phyloP scores from a whole-genome alignment of 2,888 invertebrate genomes.

The Idaea dimidiata region DNA sequence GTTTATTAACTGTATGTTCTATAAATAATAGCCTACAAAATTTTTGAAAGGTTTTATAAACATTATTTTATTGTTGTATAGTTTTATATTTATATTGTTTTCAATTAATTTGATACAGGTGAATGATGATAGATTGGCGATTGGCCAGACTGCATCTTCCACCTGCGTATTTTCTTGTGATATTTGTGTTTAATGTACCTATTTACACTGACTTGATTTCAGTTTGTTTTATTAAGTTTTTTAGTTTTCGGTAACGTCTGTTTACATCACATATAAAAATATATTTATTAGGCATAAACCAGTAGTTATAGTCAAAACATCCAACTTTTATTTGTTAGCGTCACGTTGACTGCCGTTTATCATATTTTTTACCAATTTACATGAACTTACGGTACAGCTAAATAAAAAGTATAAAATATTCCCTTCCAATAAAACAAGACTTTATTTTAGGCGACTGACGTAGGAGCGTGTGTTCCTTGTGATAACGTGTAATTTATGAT shows the following conservation, averaged over 20 bases:
- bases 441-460: conserved; percentile 62
- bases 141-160: conserved; percentile 58
- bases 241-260: neutral
- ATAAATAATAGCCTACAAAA: neutral
- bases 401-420: neutral
- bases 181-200: neutral
- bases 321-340: neutral
- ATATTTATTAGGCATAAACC: neutral
- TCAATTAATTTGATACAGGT: conserved; percentile 61
- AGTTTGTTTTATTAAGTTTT: neutral
- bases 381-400: neutral
- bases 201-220: neutral
- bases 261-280: too few species aligned
- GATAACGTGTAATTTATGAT: conserved; percentile 40
- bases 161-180: conserved; percentile 35
- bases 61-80: neutral
- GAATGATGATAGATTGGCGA: conserved; percentile 65
- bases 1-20: neutral
- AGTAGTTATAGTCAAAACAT: neutral
- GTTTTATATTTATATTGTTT: conserved; percentile 17
- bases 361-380: too few species aligned
- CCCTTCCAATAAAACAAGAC: conserved; percentile 48
- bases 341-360: neutral
- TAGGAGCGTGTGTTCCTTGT: conserved; percentile 43
- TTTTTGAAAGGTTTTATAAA: neutral